Conservation (phyloP, 1,140 invertebrate genomes). For the Goniozus legneri region DNA sequence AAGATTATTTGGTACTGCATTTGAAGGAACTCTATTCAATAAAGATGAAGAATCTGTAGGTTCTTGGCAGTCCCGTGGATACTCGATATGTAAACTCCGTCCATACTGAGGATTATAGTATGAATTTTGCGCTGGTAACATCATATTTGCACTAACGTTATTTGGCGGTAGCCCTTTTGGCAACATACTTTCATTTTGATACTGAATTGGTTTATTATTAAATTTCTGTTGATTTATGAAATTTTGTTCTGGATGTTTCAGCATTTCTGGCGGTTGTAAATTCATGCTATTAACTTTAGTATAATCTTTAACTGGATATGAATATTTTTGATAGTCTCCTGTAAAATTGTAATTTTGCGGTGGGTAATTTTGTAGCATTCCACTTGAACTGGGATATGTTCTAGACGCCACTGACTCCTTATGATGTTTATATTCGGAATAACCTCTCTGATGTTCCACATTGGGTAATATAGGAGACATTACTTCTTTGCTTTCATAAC, state of each 20-base stretch:
- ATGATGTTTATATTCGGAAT: conserved; percentile 39
- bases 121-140: conserved; percentile 32
- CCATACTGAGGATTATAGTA: conserved; percentile 38
- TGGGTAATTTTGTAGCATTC: conserved; percentile 38
- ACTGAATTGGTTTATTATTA: conserved; percentile 35
- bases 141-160: conserved; percentile 21
- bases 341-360: conserved; percentile 41
- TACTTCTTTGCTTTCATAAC: conserved; percentile 30
- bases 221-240: conserved; percentile 39
- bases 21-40: conserved; percentile 20
- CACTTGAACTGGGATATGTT: conserved; percentile 31
- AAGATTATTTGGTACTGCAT: conserved; percentile 17
- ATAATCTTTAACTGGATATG: conserved; percentile 38
- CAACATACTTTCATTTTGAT: conserved; percentile 32
- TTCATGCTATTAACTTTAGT: conserved; percentile 24
- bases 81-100: conserved; percentile 29
- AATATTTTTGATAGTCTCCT: conserved; percentile 43
- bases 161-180: conserved; percentile 22
- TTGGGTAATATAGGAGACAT: conserved; percentile 21
- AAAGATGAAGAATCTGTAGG: conserved; percentile 16
- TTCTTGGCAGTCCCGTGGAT: conserved; percentile 28
- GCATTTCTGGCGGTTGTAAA: conserved; percentile 27
- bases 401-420: conserved; percentile 34
- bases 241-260: conserved; percentile 40
- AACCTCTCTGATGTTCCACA: conserved; percentile 36